Conservation (phyloP, 2,113 vertebrate species). For the Prolemur simus region DNA sequence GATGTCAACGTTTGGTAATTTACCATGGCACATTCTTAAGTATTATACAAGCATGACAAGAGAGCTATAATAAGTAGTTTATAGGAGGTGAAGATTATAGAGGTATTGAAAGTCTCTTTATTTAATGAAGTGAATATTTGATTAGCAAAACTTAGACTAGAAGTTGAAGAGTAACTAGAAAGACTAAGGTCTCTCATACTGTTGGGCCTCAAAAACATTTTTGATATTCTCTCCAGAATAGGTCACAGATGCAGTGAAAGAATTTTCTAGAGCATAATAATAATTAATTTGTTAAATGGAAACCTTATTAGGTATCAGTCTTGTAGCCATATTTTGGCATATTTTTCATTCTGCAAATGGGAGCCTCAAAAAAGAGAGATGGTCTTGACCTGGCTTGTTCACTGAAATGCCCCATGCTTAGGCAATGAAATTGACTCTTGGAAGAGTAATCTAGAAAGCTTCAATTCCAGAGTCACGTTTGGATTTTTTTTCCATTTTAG, state of each 20-base stretch:
- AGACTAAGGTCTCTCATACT: not conserved
- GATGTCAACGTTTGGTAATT: not conserved
- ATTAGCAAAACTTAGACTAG: not conserved
- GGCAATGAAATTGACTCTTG: not conserved
- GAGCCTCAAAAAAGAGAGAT: not conserved
- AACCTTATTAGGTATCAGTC: not conserved
- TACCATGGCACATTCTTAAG: not conserved
- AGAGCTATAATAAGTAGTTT: not conserved
- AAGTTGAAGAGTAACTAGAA: not conserved
- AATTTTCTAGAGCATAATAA: not conserved
- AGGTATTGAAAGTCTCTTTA: not conserved
- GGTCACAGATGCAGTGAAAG: not conserved
- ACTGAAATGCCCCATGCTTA: not conserved
- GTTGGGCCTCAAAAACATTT: not conserved
- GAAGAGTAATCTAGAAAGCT: not conserved
- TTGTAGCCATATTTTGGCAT: not conserved
- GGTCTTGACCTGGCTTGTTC: not conserved
- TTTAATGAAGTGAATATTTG: not conserved
- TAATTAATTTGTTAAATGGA: not conserved
- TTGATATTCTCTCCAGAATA: not conserved
- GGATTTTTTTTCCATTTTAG: not conserved
- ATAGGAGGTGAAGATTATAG: not conserved
- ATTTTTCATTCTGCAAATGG: not conserved
- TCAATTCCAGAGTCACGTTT: not conserved
- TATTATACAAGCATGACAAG: not conserved